Base-by-base conservation (phyloP, 2,888 invertebrate species). In the Carterocephalus palaemon region DNA sequence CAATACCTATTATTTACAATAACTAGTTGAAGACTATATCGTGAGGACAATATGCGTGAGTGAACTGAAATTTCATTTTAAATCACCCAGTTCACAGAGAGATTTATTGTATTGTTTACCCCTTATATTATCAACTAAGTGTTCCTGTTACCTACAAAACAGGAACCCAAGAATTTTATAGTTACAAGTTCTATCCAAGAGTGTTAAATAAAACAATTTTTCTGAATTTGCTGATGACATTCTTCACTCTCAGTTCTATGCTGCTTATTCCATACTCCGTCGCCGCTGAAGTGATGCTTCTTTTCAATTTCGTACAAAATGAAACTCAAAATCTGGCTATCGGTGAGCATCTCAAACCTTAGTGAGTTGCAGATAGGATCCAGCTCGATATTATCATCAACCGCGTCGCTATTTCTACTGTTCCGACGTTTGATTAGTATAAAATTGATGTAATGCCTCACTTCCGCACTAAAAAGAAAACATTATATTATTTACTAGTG, bases 201-300 rank as follows among this genome's bases (percentile, higher is more conserved):
- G 8, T 24, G 4, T 8, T 12, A 12, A 10, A 26, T 26, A 26
- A 3, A 1, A 16, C 16, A 8, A 39, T 39, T 45, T 8, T 49
- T 48, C 15, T 50, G 47, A n/a, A 39, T 15, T 29, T 46, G 52
- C 17, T 47, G 47, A 13, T 49, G 48, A 1, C 24, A 17, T 6
- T 48, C 41, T 16, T 59, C 57, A 2, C 57, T 38, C 0, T 71
- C 69, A 0, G 50, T 39, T 46, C 60, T 78, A 2, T 51, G 23
- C 0, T 68, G 60, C 5, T 60, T 62, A 7, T 64, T 52, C 92
- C 93, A 94, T 24, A 94, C 88, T 0, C 92, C 94, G 62, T 93
- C 92, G 0, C 93, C 93, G 7, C 90, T 91, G 60, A 94, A 95
- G 69, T 93, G 91, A 68, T 90, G 89, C 57, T 90, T 89, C 55